Evolutionary conservation across 1,140 invertebrate genomes (phyloP), one percentile per base, ranked within the genome.

Genomic region (Drosophila serrata): DNA sequence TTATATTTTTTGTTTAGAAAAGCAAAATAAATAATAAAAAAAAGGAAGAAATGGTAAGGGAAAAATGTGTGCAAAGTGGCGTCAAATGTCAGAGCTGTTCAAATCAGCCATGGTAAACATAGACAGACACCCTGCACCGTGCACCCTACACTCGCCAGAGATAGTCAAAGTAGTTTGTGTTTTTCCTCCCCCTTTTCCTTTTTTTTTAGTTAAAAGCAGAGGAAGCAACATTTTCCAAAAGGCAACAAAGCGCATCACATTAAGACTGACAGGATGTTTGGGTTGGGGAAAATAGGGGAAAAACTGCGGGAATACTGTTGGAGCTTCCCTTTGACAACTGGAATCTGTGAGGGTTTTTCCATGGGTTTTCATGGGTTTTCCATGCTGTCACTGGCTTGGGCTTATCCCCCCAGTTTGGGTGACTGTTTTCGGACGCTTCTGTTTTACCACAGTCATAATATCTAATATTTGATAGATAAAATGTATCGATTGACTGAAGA

Each of bases 171-270:
- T 53, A 70, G 81, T 72, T 76, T 76, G 56, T 17, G 43, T 24
- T 17, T 48, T 12, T 7, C 0, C 9, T 2, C 9, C 8, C 15
- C 35, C 15, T 37, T 15, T 12, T 70, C n/a, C 24, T 69, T 75
- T 68, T 39, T 63, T 40, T 31, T 13, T 27, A 22, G 62, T 37
- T 39, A 42, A 42, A 55, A 39, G 43, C 40, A 63, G 46, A 69
- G 84, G 84, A 87, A 88, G 81, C 64, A 46, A 65, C 62, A 70
- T 76, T 73, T 79, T 80, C 63, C 46, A 62, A 80, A 73, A 87
- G 84, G 72, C 85, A 88, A 88, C 84, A 87, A 90, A 90, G 80
- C 84, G 77, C 84, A 79, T 79, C 75, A 84, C 80, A 81, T 90
- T 90, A 78, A 77, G 70, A 72, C 64, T 78, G 76, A 75, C 84